Percentiles rank a stretch among this genome's conserved stretches.
phyloP scores from a whole-genome alignment of 1,140 invertebrate genomes.

The Lepidurus arcticus region DNA sequence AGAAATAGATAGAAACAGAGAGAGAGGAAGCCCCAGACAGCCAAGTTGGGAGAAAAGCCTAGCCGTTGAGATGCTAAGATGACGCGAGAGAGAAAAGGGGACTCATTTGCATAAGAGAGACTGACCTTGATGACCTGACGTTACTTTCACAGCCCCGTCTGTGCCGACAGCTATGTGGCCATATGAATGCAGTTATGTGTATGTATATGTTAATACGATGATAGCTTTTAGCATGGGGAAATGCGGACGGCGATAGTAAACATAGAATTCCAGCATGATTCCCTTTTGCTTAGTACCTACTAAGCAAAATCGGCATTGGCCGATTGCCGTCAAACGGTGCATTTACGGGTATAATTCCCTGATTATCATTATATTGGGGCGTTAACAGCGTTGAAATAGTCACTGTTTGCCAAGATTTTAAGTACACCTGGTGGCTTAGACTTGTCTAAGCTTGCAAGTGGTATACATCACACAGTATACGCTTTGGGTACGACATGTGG shows the following conservation, averaged over 20 bases:
- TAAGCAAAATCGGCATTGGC: too few relatives aligned
- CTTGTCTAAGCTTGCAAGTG: too few relatives aligned
- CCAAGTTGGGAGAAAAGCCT: constrained; percentile 5
- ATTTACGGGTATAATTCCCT: background rate
- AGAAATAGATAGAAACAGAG: background rate
- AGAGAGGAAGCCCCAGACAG: background rate
- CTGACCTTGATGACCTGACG: constrained; percentile 17
- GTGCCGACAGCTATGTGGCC: background rate
- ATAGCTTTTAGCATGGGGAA: background rate
- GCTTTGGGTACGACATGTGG: too few relatives aligned
- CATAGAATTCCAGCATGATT: constrained; percentile 13
- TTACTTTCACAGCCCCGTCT: constrained; percentile 13
- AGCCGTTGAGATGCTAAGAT: background rate
- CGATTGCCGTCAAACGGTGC: background rate
- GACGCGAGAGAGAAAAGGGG: background rate
- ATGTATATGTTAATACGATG: constrained; percentile 7
- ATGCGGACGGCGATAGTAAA: constrained; percentile 5
- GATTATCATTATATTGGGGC: background rate
- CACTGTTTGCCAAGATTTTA: too few relatives aligned
- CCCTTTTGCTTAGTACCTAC: background rate
- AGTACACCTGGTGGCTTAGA: too few relatives aligned
- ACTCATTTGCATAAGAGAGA: constrained; percentile 22
- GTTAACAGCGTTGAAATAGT: too few relatives aligned
- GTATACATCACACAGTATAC: too few relatives aligned
- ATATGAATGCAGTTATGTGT: constrained; percentile 5